These are phyloP conservation scores for Bombus pyrosoma DNA, from an alignment of 1,140 invertebrate genomes.

Conservation along the genomic window DNA sequence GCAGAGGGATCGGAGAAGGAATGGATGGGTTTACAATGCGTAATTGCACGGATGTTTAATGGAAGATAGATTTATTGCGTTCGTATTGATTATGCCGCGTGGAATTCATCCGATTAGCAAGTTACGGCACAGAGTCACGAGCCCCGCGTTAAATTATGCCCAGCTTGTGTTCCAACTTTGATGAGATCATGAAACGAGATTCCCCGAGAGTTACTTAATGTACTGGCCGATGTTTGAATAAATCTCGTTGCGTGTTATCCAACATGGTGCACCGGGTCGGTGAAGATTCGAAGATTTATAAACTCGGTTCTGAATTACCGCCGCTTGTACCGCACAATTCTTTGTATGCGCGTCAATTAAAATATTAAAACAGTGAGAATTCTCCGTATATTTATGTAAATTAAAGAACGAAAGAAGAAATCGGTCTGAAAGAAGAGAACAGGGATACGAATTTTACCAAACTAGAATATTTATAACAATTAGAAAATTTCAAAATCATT, in stretches of 20 bases:
- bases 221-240: slow-evolving; percentile 11
- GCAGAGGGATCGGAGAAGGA: background rate
- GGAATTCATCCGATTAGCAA: slow-evolving; percentile 26
- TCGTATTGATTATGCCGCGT: slow-evolving; percentile 12
- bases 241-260: background rate
- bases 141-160: slow-evolving; percentile 15
- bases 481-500: background rate
- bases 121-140: background rate
- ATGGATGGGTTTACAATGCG: background rate
- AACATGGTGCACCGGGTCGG: background rate
- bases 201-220: slow-evolving; percentile 19
- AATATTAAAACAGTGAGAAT: background rate
- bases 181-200: slow-evolving; percentile 33
- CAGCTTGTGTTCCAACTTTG: slow-evolving; percentile 28
- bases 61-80: background rate
- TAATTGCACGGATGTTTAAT: background rate
- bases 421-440: background rate
- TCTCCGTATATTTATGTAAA: no score
- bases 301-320: background rate
- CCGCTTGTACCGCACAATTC: background rate
- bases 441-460: background rate
- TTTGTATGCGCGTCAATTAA: background rate
- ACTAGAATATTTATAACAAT: background rate
- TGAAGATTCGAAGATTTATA: background rate
- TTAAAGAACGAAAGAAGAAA: background rate